Evolutionary conservation across 2,113 vertebrate species (phyloP).

Genomic region (Pyxicephalus adspersus): DNA sequence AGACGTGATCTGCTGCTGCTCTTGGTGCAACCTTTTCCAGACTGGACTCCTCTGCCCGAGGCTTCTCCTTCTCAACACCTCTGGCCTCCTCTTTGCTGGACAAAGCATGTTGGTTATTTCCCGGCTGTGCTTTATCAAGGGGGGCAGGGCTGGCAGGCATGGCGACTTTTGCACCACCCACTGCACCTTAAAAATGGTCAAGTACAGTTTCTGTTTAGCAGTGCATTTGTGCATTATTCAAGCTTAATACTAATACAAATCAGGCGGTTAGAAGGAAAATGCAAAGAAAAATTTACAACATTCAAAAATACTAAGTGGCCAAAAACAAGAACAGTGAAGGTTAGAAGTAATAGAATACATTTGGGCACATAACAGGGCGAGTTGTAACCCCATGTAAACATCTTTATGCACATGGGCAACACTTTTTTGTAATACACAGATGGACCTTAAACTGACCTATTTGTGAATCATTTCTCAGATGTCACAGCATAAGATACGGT

Average conservation of each 20-base stretch:
- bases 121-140: slow-evolving; percentile 86
- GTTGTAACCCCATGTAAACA: too few species aligned
- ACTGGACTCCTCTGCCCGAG: slow-evolving; percentile 78
- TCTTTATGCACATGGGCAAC: too few species aligned
- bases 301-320: not conserved
- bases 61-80: slow-evolving; percentile 85
- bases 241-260: too few species aligned
- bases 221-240: slow-evolving; percentile 49
- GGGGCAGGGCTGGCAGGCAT: slow-evolving; percentile 90
- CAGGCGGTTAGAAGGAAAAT: not conserved
- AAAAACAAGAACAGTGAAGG: not conserved
- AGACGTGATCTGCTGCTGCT: slow-evolving; percentile 80
- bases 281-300: not conserved
- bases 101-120: slow-evolving; percentile 87
- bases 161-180: slow-evolving; percentile 98
- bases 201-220: slow-evolving; percentile 88
- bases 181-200: slow-evolving; percentile 99
- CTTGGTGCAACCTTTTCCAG: slow-evolving; percentile 83
- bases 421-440: too few species aligned
- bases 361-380: not conserved
- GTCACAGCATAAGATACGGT: too few species aligned
- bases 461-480: too few species aligned
- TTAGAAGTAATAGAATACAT: not conserved
- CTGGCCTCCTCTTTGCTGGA: slow-evolving; percentile 89
- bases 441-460: too few species aligned